These are phyloP conservation scores for Drosophila tripunctata DNA, from an alignment of 2,888 invertebrate genomes.

Conservation along the genomic window DNA sequence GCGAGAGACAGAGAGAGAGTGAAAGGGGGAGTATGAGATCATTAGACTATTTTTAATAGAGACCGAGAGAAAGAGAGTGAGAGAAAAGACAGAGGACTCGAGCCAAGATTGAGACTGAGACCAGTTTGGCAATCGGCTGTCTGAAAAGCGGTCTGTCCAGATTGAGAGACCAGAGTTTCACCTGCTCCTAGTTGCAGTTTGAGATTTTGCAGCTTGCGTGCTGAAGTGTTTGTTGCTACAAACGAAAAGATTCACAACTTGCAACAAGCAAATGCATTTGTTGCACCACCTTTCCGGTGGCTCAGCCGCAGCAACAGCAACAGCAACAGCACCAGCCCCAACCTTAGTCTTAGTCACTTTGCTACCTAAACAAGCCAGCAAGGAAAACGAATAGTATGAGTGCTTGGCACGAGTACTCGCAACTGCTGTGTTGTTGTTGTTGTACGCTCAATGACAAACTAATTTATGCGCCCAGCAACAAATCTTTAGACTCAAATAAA, in stretches of 20 bases:
- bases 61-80: constrained; percentile 60
- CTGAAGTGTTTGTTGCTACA: constrained; percentile 66
- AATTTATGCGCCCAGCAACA: constrained; percentile 77
- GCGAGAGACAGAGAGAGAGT: not conserved
- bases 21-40: constrained; percentile 44
- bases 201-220: constrained; percentile 73
- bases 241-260: constrained; percentile 40
- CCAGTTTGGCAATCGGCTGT: constrained; percentile 54
- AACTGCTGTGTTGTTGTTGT: constrained; percentile 43
- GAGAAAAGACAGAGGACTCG: constrained; percentile 12
- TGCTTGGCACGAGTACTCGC: constrained; percentile 2
- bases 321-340: no score
- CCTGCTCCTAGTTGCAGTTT: constrained; percentile 67
- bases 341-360: no score
- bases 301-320: no score
- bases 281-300: constrained; percentile 53
- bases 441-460: constrained; percentile 72
- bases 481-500: constrained; percentile 75
- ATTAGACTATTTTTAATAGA: constrained; percentile 79
- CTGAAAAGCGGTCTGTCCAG: constrained; percentile 80
- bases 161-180: constrained; percentile 65
- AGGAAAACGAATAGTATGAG: not conserved
- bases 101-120: constrained; percentile 21
- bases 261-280: constrained; percentile 39
- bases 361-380: not conserved